These are phyloP conservation scores for Symphodus melops DNA, from an alignment of 2,113 vertebrate genomes.

Conservation along the genomic window DNA sequence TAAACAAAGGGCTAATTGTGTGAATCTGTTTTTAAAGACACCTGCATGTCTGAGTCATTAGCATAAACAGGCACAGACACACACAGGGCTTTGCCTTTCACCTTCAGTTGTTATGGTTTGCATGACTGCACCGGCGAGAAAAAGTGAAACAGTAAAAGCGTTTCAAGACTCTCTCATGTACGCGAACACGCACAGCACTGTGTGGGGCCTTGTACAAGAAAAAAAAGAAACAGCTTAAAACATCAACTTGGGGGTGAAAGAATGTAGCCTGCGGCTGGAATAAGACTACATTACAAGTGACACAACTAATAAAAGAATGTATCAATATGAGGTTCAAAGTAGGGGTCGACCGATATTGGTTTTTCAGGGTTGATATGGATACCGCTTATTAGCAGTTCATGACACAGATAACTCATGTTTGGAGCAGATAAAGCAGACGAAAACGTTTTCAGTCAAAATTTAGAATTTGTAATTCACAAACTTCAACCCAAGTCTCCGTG, in stretches of 20 bases:
- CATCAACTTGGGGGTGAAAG: background rate
- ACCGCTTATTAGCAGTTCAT: too few species aligned
- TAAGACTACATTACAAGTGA: background rate
- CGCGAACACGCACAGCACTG: background rate
- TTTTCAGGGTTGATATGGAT: too few species aligned
- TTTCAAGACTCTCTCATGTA: background rate
- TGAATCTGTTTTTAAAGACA: conserved; percentile 12
- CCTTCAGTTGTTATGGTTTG: conserved; percentile 12
- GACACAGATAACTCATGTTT: too few species aligned
- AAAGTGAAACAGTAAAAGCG: conserved; percentile 16
- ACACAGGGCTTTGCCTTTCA: conserved; percentile 7
- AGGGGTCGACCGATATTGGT: too few species aligned
- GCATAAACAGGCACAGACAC: background rate
- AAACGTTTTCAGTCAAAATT: too few species aligned
- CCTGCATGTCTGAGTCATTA: conserved; percentile 7
- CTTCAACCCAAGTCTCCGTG: too few species aligned
- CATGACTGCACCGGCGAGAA: conserved; percentile 4
- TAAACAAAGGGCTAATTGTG: conserved; percentile 45
- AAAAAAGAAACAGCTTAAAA: background rate
- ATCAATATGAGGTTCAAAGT: background rate
- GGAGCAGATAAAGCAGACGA: too few species aligned
- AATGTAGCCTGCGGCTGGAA: background rate
- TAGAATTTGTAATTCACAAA: too few species aligned
- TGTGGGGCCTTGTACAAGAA: conserved; percentile 13
- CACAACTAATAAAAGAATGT: background rate